Base-by-base conservation (phyloP, 1,140 invertebrate species). In the Macrosteles quadrilineatus region DNA sequence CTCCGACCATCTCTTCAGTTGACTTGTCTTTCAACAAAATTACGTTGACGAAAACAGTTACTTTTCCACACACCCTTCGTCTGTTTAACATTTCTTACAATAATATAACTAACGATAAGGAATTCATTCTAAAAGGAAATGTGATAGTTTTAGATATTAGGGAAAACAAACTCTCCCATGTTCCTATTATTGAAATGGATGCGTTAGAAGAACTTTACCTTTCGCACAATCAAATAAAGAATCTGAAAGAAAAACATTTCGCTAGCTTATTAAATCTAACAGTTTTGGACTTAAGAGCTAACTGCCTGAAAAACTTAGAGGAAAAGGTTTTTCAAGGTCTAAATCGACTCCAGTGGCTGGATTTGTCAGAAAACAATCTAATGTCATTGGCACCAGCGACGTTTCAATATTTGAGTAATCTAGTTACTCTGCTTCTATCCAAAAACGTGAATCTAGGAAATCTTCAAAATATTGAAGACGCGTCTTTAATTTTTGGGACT, bases 401-500 rank as follows among this genome's bases (percentile, higher is more conserved):
- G 79, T 85, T 86, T 71, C 78, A 79, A 68, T 76, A 77, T 55
- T 74, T 84, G 19, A 77, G 75, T n/a, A 77, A 80, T 75, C 81
- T 96, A 53, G 92, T 95, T 73, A 83, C 95, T 4, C 92, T 87
- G 30, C 78, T 81, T 27, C 80, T 86, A n/a, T 75, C 76, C 0
- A 69, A 73, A 12, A 79, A 79, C 27, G 59, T 29, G 47, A 69
- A 65, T 14, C 50, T 74, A 25, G 65, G 65, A 27, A 50, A 47
- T 21, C 68, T 47, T n/a, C 47, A 65, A 31, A 27, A 32, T 1
- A 43, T 67, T 45, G 65, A 74, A 63, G 73, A 74, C 59, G 66
- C 72, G 19, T 72, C 71, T 9, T n/a, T 74, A 12, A 43, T 74
- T 21, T 63, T 82, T 3, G 81, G 78, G 6, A 77, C 81, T 23